A percentile compares a stretch with the other conserved stretches of the same genome.
These are phyloP conservation scores for Caretta caretta DNA, from an alignment of 2,113 vertebrate species.

Conservation along the genomic window DNA sequence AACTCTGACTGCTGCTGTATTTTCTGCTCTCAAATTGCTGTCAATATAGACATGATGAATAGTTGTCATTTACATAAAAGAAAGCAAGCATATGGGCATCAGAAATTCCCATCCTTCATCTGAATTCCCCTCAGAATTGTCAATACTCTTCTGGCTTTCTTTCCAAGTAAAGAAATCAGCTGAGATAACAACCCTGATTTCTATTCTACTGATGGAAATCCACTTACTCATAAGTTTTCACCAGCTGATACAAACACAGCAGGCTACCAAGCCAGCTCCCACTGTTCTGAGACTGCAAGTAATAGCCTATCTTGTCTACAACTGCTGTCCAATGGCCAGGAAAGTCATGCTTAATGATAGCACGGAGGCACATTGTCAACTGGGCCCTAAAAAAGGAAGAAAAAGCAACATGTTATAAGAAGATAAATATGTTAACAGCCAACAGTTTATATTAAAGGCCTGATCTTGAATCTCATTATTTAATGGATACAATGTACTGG, in stretches of 20 bases:
- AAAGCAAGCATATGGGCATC: conserved; percentile 4
- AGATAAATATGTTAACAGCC: neutral
- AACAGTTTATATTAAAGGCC: neutral
- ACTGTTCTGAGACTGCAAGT: conserved; percentile 92
- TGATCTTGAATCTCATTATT: neutral
- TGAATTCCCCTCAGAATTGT: neutral
- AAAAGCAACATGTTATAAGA: neutral
- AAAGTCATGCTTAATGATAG: conserved; percentile 96
- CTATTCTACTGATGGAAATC: neutral
- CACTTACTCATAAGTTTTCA: conserved; percentile 98
- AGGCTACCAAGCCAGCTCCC: conserved; percentile 96
- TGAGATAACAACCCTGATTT: neutral
- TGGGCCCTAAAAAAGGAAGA: conserved; percentile 82
- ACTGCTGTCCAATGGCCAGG: conserved; percentile 95
- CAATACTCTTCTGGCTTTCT: neutral
- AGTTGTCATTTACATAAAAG: conserved; percentile 19
- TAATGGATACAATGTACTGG: neutral
- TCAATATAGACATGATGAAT: neutral
- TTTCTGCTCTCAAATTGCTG: conserved; percentile 11
- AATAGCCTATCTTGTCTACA: conserved; percentile 92
- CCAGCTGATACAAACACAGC: conserved; percentile 94
- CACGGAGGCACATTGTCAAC: conserved; percentile 94
- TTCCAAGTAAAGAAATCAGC: neutral
- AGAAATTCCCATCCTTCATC: conserved; percentile 1
- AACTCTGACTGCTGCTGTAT: neutral